Evolutionary conservation across 2,113 vertebrate species (phyloP).

Genomic region (Camarhynchus parvulus): DNA sequence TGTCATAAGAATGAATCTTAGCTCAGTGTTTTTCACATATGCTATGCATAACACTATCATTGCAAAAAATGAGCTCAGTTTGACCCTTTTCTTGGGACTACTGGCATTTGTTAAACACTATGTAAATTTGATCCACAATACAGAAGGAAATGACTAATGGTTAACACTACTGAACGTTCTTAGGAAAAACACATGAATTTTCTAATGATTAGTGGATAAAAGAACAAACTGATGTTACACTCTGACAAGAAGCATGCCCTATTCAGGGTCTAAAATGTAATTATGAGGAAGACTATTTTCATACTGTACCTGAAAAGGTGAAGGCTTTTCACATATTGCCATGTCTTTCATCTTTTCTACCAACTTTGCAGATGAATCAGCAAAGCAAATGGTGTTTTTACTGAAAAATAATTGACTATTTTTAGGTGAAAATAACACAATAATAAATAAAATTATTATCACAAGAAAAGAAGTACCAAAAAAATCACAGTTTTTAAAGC

Average conservation of each 20-base stretch:
- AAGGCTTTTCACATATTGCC: neutral
- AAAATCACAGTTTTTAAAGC: neutral
- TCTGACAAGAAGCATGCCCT: neutral
- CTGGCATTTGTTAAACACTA: neutral
- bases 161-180: neutral
- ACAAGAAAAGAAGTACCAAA: neutral
- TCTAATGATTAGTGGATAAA: neutral
- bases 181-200: neutral
- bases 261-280: neutral
- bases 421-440: neutral
- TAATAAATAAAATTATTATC: neutral
- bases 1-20: neutral
- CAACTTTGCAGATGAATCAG: neutral
- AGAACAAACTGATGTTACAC: neutral
- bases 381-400: neutral
- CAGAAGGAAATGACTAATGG: neutral
- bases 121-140: neutral
- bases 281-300: neutral
- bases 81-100: neutral
- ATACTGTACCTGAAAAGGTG: conserved; percentile 40
- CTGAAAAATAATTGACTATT: neutral
- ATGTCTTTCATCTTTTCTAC: neutral
- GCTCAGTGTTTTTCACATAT: neutral
- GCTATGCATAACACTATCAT: neutral
- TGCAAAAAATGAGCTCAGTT: neutral